A percentile compares a stretch with the other conserved stretches of the same genome.
Evolutionary conservation across 2,113 vertebrate species (phyloP).

Genomic region (Speoplatyrhinus poulsoni): DNA sequence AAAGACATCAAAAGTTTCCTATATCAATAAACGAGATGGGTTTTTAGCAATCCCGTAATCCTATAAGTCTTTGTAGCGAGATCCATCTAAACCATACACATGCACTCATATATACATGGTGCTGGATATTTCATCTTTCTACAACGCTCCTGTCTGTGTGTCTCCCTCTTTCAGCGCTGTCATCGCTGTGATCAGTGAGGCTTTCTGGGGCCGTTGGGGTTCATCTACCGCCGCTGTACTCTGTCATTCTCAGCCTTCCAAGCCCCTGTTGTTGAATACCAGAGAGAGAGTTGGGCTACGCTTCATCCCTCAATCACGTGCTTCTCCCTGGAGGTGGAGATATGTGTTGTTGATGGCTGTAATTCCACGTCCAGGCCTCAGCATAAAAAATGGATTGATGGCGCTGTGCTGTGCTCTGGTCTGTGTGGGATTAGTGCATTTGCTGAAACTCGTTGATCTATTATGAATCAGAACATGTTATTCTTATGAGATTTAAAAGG

Average conservation of each 20-base stretch:
- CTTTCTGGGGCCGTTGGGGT: not conserved
- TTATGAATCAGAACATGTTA: too few relatives aligned
- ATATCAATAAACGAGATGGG: too few relatives aligned
- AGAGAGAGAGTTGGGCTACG: not conserved
- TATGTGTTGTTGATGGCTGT: not conserved
- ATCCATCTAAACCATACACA: too few relatives aligned
- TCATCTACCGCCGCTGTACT: not conserved
- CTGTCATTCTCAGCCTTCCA: not conserved
- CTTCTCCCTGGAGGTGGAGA: not conserved
- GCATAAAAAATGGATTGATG: not conserved
- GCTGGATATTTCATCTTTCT: too few relatives aligned
- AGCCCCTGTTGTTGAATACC: not conserved
- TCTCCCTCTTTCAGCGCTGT: not conserved
- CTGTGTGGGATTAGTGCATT: too few relatives aligned
- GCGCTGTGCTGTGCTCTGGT: too few relatives aligned
- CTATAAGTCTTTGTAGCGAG: too few relatives aligned
- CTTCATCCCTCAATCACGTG: not conserved
- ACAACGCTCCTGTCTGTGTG: not conserved
- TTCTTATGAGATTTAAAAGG: too few relatives aligned
- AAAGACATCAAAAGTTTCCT: too few relatives aligned
- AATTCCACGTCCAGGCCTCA: not conserved
- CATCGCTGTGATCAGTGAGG: not conserved
- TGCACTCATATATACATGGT: too few relatives aligned
- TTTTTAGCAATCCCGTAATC: too few relatives aligned
- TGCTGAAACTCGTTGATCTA: too few relatives aligned